Evolutionary conservation across 2,113 vertebrate genomes (phyloP), one percentile per base, ranked within the genome.

Genomic region (Panthera tigris): DNA sequence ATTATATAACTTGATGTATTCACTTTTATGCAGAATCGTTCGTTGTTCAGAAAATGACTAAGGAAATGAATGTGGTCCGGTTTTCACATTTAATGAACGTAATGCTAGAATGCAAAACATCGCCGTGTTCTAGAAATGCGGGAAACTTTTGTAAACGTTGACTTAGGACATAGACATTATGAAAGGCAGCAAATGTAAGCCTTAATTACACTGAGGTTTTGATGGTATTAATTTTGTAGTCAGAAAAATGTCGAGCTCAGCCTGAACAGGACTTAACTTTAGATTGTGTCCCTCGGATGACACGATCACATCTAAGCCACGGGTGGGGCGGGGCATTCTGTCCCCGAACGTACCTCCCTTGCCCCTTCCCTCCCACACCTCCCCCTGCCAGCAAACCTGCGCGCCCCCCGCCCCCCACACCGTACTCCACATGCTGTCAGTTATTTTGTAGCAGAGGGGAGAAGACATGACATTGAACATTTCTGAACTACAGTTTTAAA

Each of bases 261-360:
- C 29, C 74, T 29, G 41, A 48, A 14, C 1, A 61, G 33, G 29
- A 4, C 18, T 11, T 19, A 0, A 0, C 9, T 0, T 4, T 4
- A 76, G 50, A 52, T 18, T 12, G 45, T 31, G 36, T 19, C 48
- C 57, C 6, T 71, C 19, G 10, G 25, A 1, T 0, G 1, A 25
- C 7, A 14, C 25, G 3, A 5, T 84, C 25, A 12, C 27, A 23
- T 69, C 78, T 63, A 2, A 3, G 19, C 19, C 27, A 18, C 0
- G 7, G 7, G 4, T 1, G 0, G 73, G 16, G 27, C 14, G 39
- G 7, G 4, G 2, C 27, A 21, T 5, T 13, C 63, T 5, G 14
- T 15, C 23, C 73, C 48, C 18, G 1, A 8, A 0, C 12, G 1
- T 5, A 1, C 31, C 31, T 21, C 3, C 73, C 41, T 80, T 39